These are phyloP conservation scores for Trigoniulus corallinus DNA, from an alignment of 1,140 invertebrate species.

Conservation along the genomic window DNA sequence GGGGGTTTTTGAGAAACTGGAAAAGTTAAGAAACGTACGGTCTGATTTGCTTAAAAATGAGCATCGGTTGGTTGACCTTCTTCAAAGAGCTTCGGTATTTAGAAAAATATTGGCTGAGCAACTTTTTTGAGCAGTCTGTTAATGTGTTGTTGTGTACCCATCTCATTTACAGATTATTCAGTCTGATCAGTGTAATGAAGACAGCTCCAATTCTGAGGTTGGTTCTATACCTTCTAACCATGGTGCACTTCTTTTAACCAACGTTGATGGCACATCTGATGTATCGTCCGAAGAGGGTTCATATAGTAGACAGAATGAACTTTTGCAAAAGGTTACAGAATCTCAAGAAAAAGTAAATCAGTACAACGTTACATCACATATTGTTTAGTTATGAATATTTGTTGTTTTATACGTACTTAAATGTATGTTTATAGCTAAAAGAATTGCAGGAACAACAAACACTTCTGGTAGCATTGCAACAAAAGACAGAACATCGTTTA, in stretches of 20 bases:
- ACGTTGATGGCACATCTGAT: neutral
- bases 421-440: neutral
- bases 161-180: no score
- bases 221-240: neutral
- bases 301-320: neutral
- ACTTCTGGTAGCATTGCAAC: neutral
- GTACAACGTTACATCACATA: no score
- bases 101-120: no score
- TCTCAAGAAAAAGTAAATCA: conserved; percentile 7
- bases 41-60: neutral
- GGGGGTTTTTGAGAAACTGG: neutral
- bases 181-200: no score
- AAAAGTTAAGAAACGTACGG: neutral
- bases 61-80: neutral
- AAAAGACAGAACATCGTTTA: neutral
- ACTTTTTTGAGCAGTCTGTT: no score
- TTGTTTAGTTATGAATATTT: neutral
- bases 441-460: conserved; percentile 5
- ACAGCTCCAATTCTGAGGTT: no score
- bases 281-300: neutral
- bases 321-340: neutral
- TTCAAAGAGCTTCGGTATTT: neutral
- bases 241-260: neutral
- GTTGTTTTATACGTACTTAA: neutral
- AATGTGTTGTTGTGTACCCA: no score